Evolutionary conservation across 2,888 invertebrate species (phyloP), one percentile per base, ranked within the genome.

Genomic region (Metalampra italica): DNA sequence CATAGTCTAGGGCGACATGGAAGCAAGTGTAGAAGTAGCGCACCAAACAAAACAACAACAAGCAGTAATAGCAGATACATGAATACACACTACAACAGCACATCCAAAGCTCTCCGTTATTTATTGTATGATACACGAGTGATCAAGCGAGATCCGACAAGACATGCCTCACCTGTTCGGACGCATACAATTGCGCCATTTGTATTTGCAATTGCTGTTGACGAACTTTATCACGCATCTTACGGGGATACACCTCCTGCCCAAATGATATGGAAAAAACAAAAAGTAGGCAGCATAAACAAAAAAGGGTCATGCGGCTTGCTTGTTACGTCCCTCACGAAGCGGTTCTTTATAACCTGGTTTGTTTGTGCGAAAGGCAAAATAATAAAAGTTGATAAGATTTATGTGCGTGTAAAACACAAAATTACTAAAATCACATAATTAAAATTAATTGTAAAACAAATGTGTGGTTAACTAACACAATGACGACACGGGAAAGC

Each of bases 201-300:
- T 90, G 90, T 73, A 91, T 90, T 89, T 90, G 88, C 78, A 91
- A 90, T 90, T 90, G 90, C 83, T 91, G 91, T 89, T 92, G 92
- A 82, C 92, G 92, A 78, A 94, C 93, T 91, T 93, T 91, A 91
- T 94, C 94, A 86, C 93, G 93, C 93, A 93, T 94, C 93, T 94
- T 94, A 91, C 93, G 93, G 79, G 94, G 94, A 91, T 93, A 93
- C 90, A 92, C 92, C 92, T 94, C 94, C 92, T 93, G 92, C 91
- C 89, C 90, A 88, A 89, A 89, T 85, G 82, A 90, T 85, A 88
- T 88, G 86, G 82, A 88, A 88, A 83, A 89, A 87, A 86, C 82
- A 87, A 87, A 89, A 88, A 86, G 84, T 84, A 84, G 81, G 86
- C 82, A 81, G 87, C 87, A 80, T 88, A 86, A 89, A 87, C 86